These are phyloP conservation scores for Pluvianellus socialis DNA, from an alignment of 2,113 vertebrate genomes.

Conservation along the genomic window DNA sequence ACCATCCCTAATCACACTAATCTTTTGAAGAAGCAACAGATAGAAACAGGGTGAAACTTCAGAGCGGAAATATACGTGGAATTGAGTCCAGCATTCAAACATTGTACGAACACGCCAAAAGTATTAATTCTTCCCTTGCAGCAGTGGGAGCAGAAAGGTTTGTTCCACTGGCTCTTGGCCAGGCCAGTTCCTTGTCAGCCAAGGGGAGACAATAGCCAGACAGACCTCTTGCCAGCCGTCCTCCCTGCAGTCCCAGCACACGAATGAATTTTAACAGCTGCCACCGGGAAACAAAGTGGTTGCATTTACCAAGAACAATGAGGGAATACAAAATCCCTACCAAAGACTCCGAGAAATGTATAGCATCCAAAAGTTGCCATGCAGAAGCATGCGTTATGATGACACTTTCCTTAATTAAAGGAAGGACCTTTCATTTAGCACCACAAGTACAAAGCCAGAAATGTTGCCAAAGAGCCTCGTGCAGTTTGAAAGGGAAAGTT, in stretches of 20 bases:
- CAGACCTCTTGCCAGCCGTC: background rate
- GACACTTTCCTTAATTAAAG: slow-evolving; percentile 31
- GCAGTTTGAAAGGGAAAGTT: background rate
- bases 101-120: background rate
- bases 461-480: background rate
- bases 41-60: background rate
- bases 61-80: background rate
- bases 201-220: background rate
- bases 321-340: slow-evolving; percentile 28
- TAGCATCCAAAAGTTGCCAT: background rate
- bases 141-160: background rate
- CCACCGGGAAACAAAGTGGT: background rate
- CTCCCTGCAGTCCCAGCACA: background rate
- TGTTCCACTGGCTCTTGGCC: slow-evolving; percentile 33
- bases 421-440: background rate
- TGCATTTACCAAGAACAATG: background rate
- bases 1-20: background rate
- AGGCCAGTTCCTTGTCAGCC: background rate
- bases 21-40: background rate
- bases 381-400: background rate
- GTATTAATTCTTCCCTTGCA: background rate
- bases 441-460: background rate
- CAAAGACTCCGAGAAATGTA: slow-evolving; percentile 39
- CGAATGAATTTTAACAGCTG: background rate
- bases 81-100: background rate